phyloP scores from a whole-genome alignment of 1,140 invertebrate genomes.

The Micrasema longulum region DNA sequence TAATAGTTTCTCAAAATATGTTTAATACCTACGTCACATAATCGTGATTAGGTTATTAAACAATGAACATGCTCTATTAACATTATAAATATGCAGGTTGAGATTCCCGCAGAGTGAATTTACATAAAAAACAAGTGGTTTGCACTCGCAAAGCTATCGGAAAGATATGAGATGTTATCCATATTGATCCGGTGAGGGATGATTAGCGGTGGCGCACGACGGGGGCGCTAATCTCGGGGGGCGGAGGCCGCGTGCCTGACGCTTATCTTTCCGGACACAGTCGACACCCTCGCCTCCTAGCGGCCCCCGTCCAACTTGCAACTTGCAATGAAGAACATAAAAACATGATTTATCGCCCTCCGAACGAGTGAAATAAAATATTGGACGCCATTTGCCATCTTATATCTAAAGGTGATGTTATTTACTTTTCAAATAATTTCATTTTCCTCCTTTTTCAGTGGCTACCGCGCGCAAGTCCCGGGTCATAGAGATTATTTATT shows the following conservation, averaged over 20 bases:
- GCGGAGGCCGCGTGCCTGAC: conserved; percentile 18
- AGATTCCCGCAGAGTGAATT: too few relatives aligned
- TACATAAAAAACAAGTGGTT: too few relatives aligned
- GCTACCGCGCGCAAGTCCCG: too few relatives aligned
- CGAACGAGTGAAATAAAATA: conserved; percentile 4
- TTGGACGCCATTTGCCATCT: background rate
- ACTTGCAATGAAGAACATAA: conserved; percentile 19
- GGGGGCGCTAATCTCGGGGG: conserved; percentile 22
- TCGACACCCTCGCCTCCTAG: conserved; percentile 10
- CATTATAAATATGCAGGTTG: too few relatives aligned
- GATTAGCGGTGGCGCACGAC: background rate
- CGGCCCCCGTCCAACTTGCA: conserved; percentile 11
- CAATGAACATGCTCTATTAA: too few relatives aligned
- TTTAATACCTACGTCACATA: too few relatives aligned
- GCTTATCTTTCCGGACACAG: conserved; percentile 28
- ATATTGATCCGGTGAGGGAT: conserved; percentile 8
- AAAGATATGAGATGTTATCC: background rate
- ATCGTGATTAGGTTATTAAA: too few relatives aligned
- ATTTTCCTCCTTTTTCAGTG: too few relatives aligned
- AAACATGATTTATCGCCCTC: conserved; percentile 8
- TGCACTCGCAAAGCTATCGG: too few relatives aligned
- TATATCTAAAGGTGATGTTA: background rate
- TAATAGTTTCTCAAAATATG: too few relatives aligned
- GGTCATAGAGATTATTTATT: too few relatives aligned
- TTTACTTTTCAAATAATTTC: too few relatives aligned